Evolutionary conservation across 2,888 invertebrate genomes (phyloP).

Genomic region (Fragum fragum): DNA sequence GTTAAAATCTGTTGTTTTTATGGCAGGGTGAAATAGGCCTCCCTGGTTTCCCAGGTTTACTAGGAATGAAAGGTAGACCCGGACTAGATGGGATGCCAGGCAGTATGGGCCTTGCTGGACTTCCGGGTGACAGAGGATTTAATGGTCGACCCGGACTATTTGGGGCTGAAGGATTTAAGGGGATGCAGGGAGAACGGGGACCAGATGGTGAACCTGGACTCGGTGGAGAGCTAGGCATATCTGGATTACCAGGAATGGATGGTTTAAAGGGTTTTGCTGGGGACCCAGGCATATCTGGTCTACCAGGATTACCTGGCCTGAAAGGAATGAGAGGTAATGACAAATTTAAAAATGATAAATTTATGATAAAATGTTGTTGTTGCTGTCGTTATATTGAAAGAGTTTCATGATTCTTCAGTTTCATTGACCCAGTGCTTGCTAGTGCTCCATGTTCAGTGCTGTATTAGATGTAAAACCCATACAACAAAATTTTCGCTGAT

Average conservation of each 20-base stretch:
- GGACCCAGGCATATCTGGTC: conserved; percentile 49
- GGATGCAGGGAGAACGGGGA: conserved; percentile 42
- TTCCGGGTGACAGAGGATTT: conserved; percentile 49
- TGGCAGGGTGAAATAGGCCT: conserved; percentile 61
- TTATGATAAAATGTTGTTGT: too few relatives aligned
- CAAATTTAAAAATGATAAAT: too few relatives aligned
- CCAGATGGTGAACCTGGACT: conserved; percentile 67
- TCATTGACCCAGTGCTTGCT: too few relatives aligned
- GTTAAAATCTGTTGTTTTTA: too few relatives aligned
- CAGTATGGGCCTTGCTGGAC: conserved; percentile 62
- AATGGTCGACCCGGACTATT: conserved; percentile 39
- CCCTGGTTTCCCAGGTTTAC: conserved; percentile 57
- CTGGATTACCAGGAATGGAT: conserved; percentile 48
- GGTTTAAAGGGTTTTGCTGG: conserved; percentile 55
- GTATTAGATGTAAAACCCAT: too few relatives aligned
- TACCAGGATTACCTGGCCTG: conserved; percentile 47
- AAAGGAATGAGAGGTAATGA: conserved; percentile 57
- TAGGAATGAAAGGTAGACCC: conserved; percentile 39
- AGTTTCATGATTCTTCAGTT: too few relatives aligned
- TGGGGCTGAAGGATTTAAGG: conserved; percentile 52
- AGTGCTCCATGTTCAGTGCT: too few relatives aligned
- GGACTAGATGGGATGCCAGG: conserved; percentile 44
- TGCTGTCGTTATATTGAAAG: too few relatives aligned
- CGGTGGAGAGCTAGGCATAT: conserved; percentile 71
- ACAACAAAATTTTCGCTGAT: too few relatives aligned